These are phyloP conservation scores for Caenorhabditis sp. DNA, from an alignment of 2,888 invertebrate species.

Conservation along the genomic window DNA sequence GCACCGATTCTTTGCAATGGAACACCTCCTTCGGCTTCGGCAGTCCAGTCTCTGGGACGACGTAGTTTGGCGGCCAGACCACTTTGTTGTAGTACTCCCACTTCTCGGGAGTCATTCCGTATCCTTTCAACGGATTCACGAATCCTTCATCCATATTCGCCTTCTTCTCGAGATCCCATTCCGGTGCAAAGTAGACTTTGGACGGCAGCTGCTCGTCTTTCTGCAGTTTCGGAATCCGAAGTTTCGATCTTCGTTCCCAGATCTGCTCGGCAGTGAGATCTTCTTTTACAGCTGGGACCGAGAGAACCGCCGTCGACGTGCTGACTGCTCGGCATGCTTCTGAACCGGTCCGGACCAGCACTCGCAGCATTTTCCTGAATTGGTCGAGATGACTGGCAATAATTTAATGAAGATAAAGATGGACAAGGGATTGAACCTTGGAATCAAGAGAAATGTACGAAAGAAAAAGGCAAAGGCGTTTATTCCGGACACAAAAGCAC, in stretches of 20 bases:
- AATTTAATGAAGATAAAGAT: conserved; percentile 1
- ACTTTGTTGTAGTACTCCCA: conserved; percentile 83
- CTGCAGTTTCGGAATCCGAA: conserved; percentile 71
- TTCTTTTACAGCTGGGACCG: conserved; percentile 16
- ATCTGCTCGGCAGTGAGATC: conserved; percentile 52
- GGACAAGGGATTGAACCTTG: neutral
- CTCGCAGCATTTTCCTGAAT: conserved; percentile 43
- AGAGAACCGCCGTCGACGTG: conserved; percentile 43
- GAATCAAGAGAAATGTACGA: no score
- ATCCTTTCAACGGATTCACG: conserved; percentile 72
- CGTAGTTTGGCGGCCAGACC: conserved; percentile 81
- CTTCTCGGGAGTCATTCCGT: conserved; percentile 82
- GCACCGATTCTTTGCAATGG: conserved; percentile 72
- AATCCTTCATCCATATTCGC: conserved; percentile 74
- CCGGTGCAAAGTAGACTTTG: conserved; percentile 77
- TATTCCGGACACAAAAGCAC: conserved; percentile 10
- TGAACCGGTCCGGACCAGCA: conserved; percentile 37
- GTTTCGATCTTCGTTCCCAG: conserved; percentile 68
- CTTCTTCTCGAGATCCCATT: conserved; percentile 78
- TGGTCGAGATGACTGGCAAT: neutral
- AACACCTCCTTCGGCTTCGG: conserved; percentile 79
- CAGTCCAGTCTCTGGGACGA: conserved; percentile 81
- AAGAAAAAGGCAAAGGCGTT: conserved; percentile 13
- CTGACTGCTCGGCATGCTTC: conserved; percentile 53
- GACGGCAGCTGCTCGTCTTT: conserved; percentile 67